Percentiles rank a stretch among this genome's conserved stretches.
phyloP scores from a whole-genome alignment of 2,113 vertebrate genomes.

The Gnathonemus longibarbis region DNA sequence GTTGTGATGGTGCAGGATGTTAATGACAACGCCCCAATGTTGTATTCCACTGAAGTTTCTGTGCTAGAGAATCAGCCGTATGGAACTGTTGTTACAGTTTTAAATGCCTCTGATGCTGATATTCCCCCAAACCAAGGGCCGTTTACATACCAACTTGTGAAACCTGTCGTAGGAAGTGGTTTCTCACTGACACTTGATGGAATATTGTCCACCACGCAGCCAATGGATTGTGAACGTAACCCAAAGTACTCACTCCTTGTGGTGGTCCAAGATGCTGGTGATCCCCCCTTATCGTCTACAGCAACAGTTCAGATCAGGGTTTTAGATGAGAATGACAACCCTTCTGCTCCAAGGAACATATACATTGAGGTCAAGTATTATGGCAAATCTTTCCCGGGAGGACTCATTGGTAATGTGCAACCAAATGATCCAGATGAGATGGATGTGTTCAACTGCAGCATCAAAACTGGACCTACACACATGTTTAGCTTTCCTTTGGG shows the following conservation, averaged over 20 bases:
- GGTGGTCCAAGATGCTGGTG: conserved; percentile 55
- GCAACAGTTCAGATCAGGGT: conserved; percentile 49
- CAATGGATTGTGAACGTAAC: conserved; percentile 51
- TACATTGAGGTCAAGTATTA: conserved; percentile 66
- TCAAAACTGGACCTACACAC: conserved; percentile 49
- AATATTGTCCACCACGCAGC: conserved; percentile 49
- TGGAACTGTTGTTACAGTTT: conserved; percentile 49
- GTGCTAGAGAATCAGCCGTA: conserved; percentile 61
- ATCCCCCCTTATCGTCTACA: conserved; percentile 54
- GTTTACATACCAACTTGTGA: conserved; percentile 57
- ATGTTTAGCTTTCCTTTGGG: conserved; percentile 58
- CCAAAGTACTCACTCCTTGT: conserved; percentile 42
- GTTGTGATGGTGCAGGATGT: conserved; percentile 50
- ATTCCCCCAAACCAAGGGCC: conserved; percentile 59
- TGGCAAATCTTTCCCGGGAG: conserved; percentile 60
- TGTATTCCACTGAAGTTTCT: conserved; percentile 40
- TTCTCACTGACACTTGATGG: conserved; percentile 58
- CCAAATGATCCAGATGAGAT: conserved; percentile 57
- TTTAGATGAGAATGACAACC: conserved; percentile 64
- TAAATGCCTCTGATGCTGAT: conserved; percentile 57
- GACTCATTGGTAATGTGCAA: conserved; percentile 56
- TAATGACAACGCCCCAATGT: conserved; percentile 58
- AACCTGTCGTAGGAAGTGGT: conserved; percentile 27
- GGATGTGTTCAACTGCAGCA: conserved; percentile 52
- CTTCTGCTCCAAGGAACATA: conserved; percentile 49